Conservation (phyloP, 2,113 vertebrate genomes). For the Aptenodytes patagonicus region DNA sequence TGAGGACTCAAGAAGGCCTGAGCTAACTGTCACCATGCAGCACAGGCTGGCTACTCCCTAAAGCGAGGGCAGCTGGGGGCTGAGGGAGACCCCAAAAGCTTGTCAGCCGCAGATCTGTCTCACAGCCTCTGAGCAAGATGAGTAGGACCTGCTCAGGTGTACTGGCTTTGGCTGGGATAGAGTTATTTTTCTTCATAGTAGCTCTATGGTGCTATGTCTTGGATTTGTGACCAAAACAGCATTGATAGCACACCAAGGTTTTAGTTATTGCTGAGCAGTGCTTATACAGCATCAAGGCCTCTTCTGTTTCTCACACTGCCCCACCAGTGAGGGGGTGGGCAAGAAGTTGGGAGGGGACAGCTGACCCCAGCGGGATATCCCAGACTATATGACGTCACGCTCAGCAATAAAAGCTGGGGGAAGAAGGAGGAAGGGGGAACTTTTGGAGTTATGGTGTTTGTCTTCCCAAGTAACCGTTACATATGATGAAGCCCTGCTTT, state of each 20-base stretch:
- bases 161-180: background rate
- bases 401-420: background rate
- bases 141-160: background rate
- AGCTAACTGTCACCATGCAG: background rate
- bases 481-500: background rate
- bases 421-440: background rate
- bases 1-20: background rate
- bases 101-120: background rate
- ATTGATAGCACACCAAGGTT: background rate
- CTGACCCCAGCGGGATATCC: background rate
- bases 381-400: accelerated
- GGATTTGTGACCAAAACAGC: background rate
- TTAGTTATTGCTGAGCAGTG: background rate
- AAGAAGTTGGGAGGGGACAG: background rate
- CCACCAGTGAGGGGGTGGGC: background rate
- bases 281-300: background rate
- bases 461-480: background rate
- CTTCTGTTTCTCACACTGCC: background rate
- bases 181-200: background rate
- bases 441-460: background rate
- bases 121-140: background rate
- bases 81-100: background rate
- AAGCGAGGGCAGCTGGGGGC: background rate
- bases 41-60: background rate
- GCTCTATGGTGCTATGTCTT: background rate